A percentile compares a stretch with the other conserved stretches of the same genome.
Evolutionary conservation across 2,888 invertebrate genomes (phyloP).

Genomic region (Luperina nickerlii): DNA sequence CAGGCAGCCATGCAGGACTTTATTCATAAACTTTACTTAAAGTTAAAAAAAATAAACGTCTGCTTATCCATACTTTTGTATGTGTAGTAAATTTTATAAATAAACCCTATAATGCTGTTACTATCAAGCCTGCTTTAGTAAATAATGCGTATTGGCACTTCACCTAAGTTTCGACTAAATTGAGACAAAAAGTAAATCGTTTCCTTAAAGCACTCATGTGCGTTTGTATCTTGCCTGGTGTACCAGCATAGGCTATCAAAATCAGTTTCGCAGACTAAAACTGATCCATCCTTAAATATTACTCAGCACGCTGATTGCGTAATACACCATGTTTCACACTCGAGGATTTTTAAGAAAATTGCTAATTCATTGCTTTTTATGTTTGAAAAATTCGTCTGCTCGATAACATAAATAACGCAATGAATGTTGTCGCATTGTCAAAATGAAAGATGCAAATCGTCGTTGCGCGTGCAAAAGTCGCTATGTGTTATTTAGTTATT

Average conservation of each 20-base stretch:
- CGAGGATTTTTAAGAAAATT: not conserved
- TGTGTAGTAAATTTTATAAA: not conserved
- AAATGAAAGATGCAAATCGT: not conserved
- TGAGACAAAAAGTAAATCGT: not conserved
- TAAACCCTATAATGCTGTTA: not conserved
- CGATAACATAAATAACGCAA: not conserved
- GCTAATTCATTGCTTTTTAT: not conserved
- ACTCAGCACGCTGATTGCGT: not conserved
- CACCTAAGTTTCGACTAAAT: not conserved
- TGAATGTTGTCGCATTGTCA: not conserved
- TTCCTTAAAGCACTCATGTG: not conserved
- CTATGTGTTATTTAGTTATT: too few relatives aligned
- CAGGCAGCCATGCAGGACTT: not conserved
- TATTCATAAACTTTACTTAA: not conserved
- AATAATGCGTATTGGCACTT: not conserved
- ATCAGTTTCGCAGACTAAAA: not conserved
- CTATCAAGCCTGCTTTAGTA: not conserved
- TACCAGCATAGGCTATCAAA: not conserved
- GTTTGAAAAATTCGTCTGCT: not conserved
- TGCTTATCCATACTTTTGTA: not conserved
- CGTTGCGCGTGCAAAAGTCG: too few relatives aligned
- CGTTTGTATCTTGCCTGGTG: not conserved
- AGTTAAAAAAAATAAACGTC: not conserved
- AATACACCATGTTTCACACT: not conserved
- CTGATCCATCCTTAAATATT: not conserved